Base-by-base conservation (phyloP, 2,888 invertebrate genomes). In the Apamea epomidion region DNA sequence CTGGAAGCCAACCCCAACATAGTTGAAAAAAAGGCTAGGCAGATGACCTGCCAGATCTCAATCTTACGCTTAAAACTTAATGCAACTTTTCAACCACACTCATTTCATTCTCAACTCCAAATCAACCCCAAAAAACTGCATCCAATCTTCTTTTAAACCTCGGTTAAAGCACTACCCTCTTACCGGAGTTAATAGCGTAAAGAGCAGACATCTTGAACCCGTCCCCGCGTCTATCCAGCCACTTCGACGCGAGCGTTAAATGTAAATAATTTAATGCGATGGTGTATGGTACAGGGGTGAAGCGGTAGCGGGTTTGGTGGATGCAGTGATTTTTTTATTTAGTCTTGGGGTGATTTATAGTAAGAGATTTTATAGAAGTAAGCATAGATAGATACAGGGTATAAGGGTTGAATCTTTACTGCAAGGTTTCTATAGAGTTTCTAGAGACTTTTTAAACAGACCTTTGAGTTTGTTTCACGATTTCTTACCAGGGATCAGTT, bases 241-340 rank as follows among this genome's bases (percentile, higher is more conserved):
- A 91, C 91, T 93, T 91, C 90, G 86, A 91, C 90, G 91, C 90
- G 90, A 90, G 92, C 92, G 92, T 81, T 93, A 93, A 94, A 94
- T 94, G 93, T 95, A 95, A 95, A 95, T 95, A 95, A 94, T 94
- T 95, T 94, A 94, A 93, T 93, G 92, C 91, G 89, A 87, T 88
- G 79, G 76, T 76, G 70, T 71, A 42, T 83, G 91, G 88, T 67
- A 0, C 65, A 85, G 91, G 88, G 69, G 29, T 83, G 58, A 68
- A 86, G 92, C 81, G 81, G 71, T 54, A 88, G 92, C 91, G 93
- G 7, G 3, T 37, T 54, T 25, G 1, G 48, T 18, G 0, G 0
- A 58, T 14, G 16, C 3, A 16, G 10, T 32, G 18, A 3, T 69
- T 37, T 37, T 65, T 42, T 42, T 42, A 42, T 42, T 42, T 7